Evolutionary conservation across 2,888 invertebrate species (phyloP), one percentile per base, ranked within the genome.

Genomic region (Sminthurinus aureus): DNA sequence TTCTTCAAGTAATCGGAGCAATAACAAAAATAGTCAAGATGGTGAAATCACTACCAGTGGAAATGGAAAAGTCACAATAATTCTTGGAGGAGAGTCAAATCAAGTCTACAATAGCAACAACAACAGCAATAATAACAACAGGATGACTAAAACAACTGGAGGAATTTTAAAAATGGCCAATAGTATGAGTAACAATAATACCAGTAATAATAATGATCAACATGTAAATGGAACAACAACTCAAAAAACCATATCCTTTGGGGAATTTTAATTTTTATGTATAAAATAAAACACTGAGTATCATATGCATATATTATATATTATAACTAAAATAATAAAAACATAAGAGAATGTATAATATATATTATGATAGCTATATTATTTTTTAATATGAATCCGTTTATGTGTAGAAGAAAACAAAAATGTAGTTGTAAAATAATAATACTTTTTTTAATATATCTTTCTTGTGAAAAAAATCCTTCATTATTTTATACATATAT

Each of bases 211-310:
- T 8, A 79, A 38, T 52, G 81, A 81, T 58, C 38, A 38, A 6
- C 81, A 81, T 64, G 64, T 26, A 18, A 13, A n/a, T 0, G 83
- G 83, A 50, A 38, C 38, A 38, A 83, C 85, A 18, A 84, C 84
- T 69, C 84, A 85, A 66, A 88, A 88, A 84, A 85, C 86, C 18
- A 88, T 88, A 82, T 87, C 87, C 2, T 88, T 88, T 79, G 85
- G 85, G 26, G 87, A 86, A 69, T 76, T 76, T 52, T 76, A 76
- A 52, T 9, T 22, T 73, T 9, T 2, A 67, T 1, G 3, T 67
- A n/a, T 8, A n/a, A 20, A n/a, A 38, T 4, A 38, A 38, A 38
- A 38, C 1, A 6, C 38, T 1, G 38, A 4, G 38, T 38, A 38
- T 38, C 20, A 67, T 20, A n/a, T 38, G 38, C 38, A 38, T 38